Conservation (phyloP, 1,140 invertebrate genomes). For the Manduca sexta region DNA sequence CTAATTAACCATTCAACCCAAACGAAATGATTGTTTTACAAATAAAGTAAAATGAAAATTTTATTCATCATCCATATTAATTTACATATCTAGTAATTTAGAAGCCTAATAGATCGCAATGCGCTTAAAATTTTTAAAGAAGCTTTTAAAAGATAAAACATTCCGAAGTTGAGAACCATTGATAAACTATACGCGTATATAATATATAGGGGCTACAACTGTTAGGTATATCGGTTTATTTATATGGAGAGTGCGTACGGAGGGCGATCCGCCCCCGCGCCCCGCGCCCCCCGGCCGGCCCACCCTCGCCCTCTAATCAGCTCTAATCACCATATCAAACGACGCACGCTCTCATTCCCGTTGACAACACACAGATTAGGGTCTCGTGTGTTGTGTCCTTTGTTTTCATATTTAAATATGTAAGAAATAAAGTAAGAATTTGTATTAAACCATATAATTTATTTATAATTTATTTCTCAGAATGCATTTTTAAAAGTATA, state of each 20-base stretch:
- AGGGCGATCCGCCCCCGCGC: constrained; percentile 36
- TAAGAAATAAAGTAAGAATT: constrained; percentile 11
- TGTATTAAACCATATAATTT: too few species aligned
- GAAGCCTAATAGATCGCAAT: too few species aligned
- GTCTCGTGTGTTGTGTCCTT: constrained; percentile 33
- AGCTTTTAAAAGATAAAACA: too few species aligned
- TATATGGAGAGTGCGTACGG: constrained; percentile 62
- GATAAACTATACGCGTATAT: constrained; percentile 8
- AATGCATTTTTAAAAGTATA: too few species aligned
- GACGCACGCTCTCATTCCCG: constrained; percentile 63
- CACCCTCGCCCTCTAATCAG: constrained; percentile 62
- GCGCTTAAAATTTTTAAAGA: too few species aligned
- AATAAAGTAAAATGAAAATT: too few species aligned
- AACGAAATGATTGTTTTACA: too few species aligned
- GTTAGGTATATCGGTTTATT: constrained; percentile 62
- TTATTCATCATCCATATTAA: too few species aligned
- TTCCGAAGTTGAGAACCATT: background rate
- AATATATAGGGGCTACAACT: constrained; percentile 20
- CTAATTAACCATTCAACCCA: too few species aligned
- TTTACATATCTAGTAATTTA: too few species aligned
- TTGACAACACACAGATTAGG: constrained; percentile 64
- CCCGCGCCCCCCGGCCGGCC: constrained; percentile 3
- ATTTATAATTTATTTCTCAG: too few species aligned
- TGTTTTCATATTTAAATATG: constrained; percentile 22
- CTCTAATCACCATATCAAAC: constrained; percentile 72